A percentile compares a stretch with the other conserved stretches of the same genome.
These are phyloP conservation scores for Hiodon tergisus DNA, from an alignment of 2,113 vertebrate species.

Conservation along the genomic window DNA sequence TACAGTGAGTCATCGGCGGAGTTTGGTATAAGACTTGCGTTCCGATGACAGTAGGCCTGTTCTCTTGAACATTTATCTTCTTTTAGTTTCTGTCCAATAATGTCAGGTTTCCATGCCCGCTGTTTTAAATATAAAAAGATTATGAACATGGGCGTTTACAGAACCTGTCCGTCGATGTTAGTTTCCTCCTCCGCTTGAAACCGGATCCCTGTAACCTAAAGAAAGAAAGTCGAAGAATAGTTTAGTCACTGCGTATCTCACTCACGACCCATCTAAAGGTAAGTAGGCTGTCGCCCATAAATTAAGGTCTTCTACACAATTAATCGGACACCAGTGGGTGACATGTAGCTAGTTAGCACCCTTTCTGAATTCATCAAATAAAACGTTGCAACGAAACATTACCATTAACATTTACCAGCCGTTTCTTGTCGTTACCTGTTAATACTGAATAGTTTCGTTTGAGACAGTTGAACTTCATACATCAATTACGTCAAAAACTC, in stretches of 20 bases:
- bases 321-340: too few relatives aligned
- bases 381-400: too few relatives aligned
- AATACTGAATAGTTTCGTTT: too few relatives aligned
- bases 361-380: too few relatives aligned
- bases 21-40: too few relatives aligned
- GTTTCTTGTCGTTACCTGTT: too few relatives aligned
- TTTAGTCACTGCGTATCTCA: neutral
- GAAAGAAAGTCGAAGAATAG: neutral
- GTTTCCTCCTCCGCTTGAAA: slow-evolving; percentile 31
- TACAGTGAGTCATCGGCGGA: too few relatives aligned
- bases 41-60: neutral
- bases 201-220: slow-evolving; percentile 41
- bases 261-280: neutral
- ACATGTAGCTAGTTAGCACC: too few relatives aligned
- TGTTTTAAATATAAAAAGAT: slow-evolving; percentile 23
- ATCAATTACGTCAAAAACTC: too few relatives aligned
- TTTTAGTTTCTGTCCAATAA: slow-evolving; percentile 6
- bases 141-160: slow-evolving; percentile 39
- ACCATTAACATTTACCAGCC: too few relatives aligned
- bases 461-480: too few relatives aligned
- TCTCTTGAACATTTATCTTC: neutral
- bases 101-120: neutral
- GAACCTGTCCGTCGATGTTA: slow-evolving; percentile 52
- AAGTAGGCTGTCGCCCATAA: slow-evolving; percentile 3
- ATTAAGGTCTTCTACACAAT: neutral